Base-by-base conservation (phyloP, 2,113 vertebrate species). In the Regulus satrapa region DNA sequence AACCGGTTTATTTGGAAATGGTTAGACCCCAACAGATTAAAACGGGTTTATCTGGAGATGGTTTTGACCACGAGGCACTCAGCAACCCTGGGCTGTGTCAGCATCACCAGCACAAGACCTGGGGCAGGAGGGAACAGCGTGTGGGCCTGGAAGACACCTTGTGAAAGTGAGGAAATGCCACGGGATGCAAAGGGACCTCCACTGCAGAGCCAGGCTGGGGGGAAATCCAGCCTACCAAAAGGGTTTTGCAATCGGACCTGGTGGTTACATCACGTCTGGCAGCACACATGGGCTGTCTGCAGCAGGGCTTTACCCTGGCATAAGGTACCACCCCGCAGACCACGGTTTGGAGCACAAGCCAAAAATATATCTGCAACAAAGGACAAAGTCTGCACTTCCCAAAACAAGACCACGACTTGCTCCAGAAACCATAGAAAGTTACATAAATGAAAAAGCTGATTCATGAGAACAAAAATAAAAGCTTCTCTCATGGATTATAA, bases 371-470 rank as follows among this genome's bases (percentile, higher is more conserved):
- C 49, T 32, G 52, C 54, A 83, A 95, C 85, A 92, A 89, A 88
- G 88, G 67, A 68, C 72, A 77, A 80, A 81, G 68, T 31, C 85
- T 83, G 43, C 32, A 38, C 26, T 77, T 80, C 80, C 83, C 76
- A 43, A 81, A 94, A 69, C 76, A 77, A 81, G 75, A 83, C 43
- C 38, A 62, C 10, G 0, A 67, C 64, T 71, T 84, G 80, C 91
- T 87, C 83, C 83, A 95, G 80, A 84, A 95, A 84, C 86, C 1
- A 18, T 25, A 66, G 32, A 77, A 93, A 86, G 84, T 94, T 97
- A 91, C 45, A 68, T 94, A 93, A 96, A 92, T 67, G 73, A 90
- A 95, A 94, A 97, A 97, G 91, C 91, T 92, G 92, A 91, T 78
- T 95, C 91, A 54, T 36, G 68, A 91, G 91, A 92, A 86, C 28